Base-by-base conservation (phyloP, 2,888 invertebrate species). In the Calliphora vomitoria region DNA sequence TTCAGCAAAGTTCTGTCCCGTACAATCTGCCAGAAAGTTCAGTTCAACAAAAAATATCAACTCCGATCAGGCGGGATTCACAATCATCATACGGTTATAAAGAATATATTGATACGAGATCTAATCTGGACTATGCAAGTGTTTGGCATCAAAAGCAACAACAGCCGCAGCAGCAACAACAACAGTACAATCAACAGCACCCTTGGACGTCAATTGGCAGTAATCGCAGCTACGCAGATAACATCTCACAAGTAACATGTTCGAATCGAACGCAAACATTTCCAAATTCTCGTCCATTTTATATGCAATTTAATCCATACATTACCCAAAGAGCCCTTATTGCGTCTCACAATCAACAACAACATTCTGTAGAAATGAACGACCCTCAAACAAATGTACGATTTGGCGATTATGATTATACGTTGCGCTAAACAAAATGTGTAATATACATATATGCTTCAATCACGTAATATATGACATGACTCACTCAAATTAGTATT, bases 261-360 rank as follows among this genome's bases (percentile, higher is more conserved):
- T 79, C 87, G 10, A 90, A 89, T 89, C 88, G 90, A 89, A 90
- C 90, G 88, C 92, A 91, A 90, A 89, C 91, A 87, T 91, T 90
- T 90, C 89, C 90, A 88, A 89, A 81, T 78, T 78, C 79, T 38
- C 84, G 82, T 75, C 87, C 86, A 76, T 83, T 85, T 80, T 89
- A 87, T 82, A 87, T 89, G 89, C 89, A 89, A 75, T 88, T 89
- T 64, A 88, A 88, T 75, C 89, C 88, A 41, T 88, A 89, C 50
- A 81, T 87, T 85, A 81, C 86, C 90, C 71, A 91, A 90, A 88
- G 91, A 90, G n/a, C 91, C 89, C 13, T 80, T 90, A 85, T 90
- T 92, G 90, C 91, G 44, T 90, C 92, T 47, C 90, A 90, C 44
- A 88, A 79, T 75, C 87, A 82, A 68, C 87, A 82, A 55, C 87